These are phyloP conservation scores for Odontocolon sp. DNA, from an alignment of 2,888 invertebrate species.

Conservation along the genomic window DNA sequence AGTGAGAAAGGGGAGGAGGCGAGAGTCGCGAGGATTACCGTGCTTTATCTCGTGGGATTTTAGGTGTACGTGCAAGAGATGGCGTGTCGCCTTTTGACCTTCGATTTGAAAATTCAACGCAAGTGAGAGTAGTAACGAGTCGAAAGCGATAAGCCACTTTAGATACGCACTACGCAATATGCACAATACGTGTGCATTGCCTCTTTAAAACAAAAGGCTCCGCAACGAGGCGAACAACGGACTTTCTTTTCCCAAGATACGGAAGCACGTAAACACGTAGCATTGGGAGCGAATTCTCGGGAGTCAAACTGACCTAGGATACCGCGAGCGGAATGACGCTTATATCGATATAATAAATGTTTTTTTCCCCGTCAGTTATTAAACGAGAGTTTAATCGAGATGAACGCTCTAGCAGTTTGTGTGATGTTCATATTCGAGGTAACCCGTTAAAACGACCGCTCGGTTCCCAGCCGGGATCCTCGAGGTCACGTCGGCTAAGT, in stretches of 20 bases:
- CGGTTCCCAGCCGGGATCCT: constrained; percentile 40
- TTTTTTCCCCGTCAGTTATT: too few species aligned
- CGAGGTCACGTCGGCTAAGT: constrained; percentile 53
- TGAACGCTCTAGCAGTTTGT: background rate
- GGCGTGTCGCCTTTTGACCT: constrained; percentile 4
- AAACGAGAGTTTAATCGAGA: background rate
- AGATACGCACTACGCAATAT: too few species aligned
- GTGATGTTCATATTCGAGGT: constrained; percentile 1
- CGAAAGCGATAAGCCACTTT: background rate
- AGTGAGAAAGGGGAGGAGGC: background rate
- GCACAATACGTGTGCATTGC: too few species aligned
- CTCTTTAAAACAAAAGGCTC: background rate
- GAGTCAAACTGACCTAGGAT: constrained; percentile 48
- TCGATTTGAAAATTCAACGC: background rate
- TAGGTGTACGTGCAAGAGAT: constrained; percentile 3
- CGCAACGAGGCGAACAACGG: too few species aligned
- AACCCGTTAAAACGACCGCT: constrained; percentile 22
- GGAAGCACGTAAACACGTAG: background rate
- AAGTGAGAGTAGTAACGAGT: constrained; percentile 1
- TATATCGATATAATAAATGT: too few species aligned
- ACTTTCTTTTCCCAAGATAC: too few species aligned
- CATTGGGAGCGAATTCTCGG: too few species aligned
- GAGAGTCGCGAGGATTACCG: background rate
- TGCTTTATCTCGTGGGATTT: constrained; percentile 9
- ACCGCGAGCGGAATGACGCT: background rate